These are phyloP conservation scores for Ophion ellenae DNA, from an alignment of 2,888 invertebrate genomes.

Conservation along the genomic window DNA sequence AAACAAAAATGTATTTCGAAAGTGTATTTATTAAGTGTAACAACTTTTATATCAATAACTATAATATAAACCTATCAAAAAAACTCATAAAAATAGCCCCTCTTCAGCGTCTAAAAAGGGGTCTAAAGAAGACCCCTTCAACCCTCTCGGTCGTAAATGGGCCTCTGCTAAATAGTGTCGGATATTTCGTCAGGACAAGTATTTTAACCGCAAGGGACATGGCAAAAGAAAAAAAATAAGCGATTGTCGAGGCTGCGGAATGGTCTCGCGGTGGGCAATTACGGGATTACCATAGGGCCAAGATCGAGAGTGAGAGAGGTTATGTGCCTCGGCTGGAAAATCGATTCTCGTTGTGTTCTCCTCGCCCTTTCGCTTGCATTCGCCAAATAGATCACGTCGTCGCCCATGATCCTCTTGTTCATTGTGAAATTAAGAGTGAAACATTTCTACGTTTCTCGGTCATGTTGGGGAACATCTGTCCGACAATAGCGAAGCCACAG, in stretches of 20 bases:
- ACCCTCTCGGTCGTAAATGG: no score
- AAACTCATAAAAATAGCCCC: no score
- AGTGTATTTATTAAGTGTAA: no score
- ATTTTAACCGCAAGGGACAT: no score
- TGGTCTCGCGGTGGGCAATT: conserved; percentile 10
- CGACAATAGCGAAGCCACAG: conserved; percentile 36
- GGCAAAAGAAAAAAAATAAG: background rate
- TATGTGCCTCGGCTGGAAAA: conserved; percentile 8
- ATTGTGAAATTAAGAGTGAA: background rate
- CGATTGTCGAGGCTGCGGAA: background rate
- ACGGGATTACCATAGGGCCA: background rate
- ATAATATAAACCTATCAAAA: no score
- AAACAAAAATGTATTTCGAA: no score
- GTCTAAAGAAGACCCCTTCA: no score
- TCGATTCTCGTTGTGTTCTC: conserved; percentile 1
- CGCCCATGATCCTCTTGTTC: background rate
- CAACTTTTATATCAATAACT: no score
- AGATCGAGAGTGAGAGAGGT: background rate
- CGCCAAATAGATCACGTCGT: conserved; percentile 8
- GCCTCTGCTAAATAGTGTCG: no score
- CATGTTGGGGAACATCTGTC: conserved; percentile 66
- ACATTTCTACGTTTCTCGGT: conserved; percentile 47
- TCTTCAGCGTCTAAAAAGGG: no score
- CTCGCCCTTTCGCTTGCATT: background rate
- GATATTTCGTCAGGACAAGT: no score